Base-by-base conservation (phyloP, 2,888 invertebrate species). In the Pecten maximus region DNA sequence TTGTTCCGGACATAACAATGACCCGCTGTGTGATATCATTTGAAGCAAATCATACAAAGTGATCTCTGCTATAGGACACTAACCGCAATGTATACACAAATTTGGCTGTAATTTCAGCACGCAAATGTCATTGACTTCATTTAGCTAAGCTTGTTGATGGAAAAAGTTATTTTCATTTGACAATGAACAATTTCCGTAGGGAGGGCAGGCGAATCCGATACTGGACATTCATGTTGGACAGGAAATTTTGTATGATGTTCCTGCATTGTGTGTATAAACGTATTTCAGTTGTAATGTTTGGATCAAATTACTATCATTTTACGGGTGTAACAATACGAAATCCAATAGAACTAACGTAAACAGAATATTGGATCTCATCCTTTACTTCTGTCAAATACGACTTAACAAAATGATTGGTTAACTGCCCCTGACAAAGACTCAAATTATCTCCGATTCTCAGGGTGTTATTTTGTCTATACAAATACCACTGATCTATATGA, bases 81-180 rank as follows among this genome's bases (percentile, higher is more conserved):
- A 74, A 74, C 74, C 74, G 74, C 74, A 28, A 74, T 23, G 35
- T 28, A 28, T 74, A 74, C 35, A 74, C 74, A 74, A 74, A 74
- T 74, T 10, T 16, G 28, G 28, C 2, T 74, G 74, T 74, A 6
- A 74, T 74, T 35, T 74, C 74, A 23, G 35, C 35, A 23, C 28
- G 15, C 35, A 74, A 74, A 74, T 74, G 74, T 74, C 74, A 74
- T 10, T 74, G 74, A 74, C 74, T 74, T 74, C 23, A 74, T 74
- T 74, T 74, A 74, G 74, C 10, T 28, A 35, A 74, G 74, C 4
- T 28, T 74, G 74, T 74, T 74, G 74, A 74, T 74, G 74, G 35
- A 74, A 19, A 74, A 74, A 28, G 1, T 35, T 28, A 74, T 35
- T 74, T 74, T 35, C 74, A 74, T 35, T 10, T 74, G 35, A 74